Percentiles rank a stretch among this genome's conserved stretches.
phyloP scores from a whole-genome alignment of 2,888 invertebrate genomes.

The Mactromeris polynyma region DNA sequence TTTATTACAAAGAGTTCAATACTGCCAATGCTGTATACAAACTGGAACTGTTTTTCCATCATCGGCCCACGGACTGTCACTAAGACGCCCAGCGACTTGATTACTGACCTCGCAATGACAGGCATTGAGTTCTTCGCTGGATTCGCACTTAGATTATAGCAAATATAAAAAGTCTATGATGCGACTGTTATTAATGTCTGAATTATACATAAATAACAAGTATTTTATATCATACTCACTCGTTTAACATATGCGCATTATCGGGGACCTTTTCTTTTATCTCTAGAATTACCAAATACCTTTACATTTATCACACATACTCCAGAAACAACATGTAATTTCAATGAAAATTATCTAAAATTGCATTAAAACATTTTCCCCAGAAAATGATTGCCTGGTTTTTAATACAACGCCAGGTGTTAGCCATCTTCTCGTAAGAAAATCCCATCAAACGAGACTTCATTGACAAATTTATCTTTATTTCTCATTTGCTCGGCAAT shows the following conservation, averaged over 20 bases:
- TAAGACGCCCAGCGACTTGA: too few species aligned
- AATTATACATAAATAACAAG: not conserved
- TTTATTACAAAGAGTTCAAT: too few species aligned
- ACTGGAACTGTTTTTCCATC: too few species aligned
- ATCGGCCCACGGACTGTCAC: too few species aligned
- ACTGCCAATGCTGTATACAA: too few species aligned
- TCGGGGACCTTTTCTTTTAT: not conserved
- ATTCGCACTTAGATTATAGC: not conserved
- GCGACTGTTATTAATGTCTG: not conserved
- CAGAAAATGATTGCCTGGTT: not conserved
- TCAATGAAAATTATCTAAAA: slow-evolving; percentile 23
- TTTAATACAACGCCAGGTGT: slow-evolving; percentile 16
- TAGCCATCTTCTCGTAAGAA: not conserved
- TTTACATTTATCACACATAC: not conserved
- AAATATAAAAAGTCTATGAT: not conserved
- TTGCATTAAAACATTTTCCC: slow-evolving; percentile 16
- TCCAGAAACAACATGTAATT: not conserved
- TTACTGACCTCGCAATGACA: too few species aligned
- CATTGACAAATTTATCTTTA: slow-evolving; percentile 33
- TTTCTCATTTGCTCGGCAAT: slow-evolving; percentile 2
- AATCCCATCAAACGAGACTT: slow-evolving; percentile 19
- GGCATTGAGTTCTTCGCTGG: too few species aligned
- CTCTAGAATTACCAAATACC: not conserved
- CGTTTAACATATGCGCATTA: not conserved
- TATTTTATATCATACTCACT: not conserved